Percentiles rank a stretch among this genome's conserved stretches.
Conservation (phyloP, 2,113 vertebrate genomes). For the Eptesicus fuscus region DNA sequence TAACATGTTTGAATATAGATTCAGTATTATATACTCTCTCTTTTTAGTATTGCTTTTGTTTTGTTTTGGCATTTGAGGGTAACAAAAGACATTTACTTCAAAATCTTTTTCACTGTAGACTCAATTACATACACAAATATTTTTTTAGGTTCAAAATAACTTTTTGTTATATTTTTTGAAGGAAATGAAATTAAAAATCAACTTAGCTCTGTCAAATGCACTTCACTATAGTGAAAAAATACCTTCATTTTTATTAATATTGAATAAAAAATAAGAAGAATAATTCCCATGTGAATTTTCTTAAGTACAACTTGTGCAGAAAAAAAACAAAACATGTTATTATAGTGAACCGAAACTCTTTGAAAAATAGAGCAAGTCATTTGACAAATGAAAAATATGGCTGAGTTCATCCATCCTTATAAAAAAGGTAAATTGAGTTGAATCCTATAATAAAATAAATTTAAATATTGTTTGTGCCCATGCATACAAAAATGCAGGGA, state of each 20-base stretch:
- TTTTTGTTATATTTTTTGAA: slow-evolving; percentile 26
- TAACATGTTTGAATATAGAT: neutral
- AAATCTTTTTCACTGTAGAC: neutral
- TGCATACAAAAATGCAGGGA: slow-evolving; percentile 1
- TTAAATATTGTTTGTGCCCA: neutral
- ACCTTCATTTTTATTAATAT: neutral
- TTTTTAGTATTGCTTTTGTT: neutral
- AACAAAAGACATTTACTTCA: neutral
- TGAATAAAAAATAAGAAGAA: neutral
- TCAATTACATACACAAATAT: neutral
- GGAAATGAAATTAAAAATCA: slow-evolving; percentile 55
- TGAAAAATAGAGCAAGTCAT: neutral
- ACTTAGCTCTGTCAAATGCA: slow-evolving; percentile 23
- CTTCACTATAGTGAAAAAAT: neutral
- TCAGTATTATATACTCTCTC: neutral
- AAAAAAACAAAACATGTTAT: neutral
- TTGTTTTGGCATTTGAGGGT: neutral
- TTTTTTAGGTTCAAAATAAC: neutral
- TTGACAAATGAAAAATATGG: neutral
- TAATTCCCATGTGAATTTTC: neutral
- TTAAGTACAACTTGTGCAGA: neutral
- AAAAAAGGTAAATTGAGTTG: slow-evolving; percentile 18
- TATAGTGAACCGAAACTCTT: neutral
- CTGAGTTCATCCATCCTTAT: neutral
- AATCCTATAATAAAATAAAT: slow-evolving; percentile 38